Base-by-base conservation (phyloP, 2,888 invertebrate species). In the Trilocha varians region DNA sequence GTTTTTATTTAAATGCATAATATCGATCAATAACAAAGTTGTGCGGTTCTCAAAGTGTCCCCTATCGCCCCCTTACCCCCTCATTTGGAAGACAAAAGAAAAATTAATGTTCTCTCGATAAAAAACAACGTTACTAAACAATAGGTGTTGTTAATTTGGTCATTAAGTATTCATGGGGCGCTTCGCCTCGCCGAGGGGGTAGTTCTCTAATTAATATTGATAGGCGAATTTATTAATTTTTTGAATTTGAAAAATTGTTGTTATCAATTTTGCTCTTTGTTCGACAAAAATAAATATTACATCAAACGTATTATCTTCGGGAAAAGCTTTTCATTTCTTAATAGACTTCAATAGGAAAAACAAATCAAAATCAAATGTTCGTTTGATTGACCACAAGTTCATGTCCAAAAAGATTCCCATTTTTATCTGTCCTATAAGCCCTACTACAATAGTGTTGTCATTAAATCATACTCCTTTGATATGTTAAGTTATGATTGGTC, bases 101-200 rank as follows among this genome's bases (percentile, higher is more conserved):
- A 70, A 79, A 84, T 85, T 84, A 84, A 84, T 83, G 83, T 83
- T 83, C 73, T 63, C 62, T 73, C 73, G 59, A 70, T 69, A 75
- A 84, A 83, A 84, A 83, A 80, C 73, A 74, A 61, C 62, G 67
- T 55, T 57, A 61, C 70, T 66, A 75, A 76, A 85, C 85, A 85
- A 85, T 85, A 80, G 84, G 76, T 82, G 78, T 71, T 79, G 80
- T 85, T 85, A 85, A 85, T 85, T 83, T 76, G 69, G 75, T 85
- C 82, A 80, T 83, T 85, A 83, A 65, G 68, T 60, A 84, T 84
- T 82, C 83, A 78, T 76, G 71, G 84, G 79, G 80, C 62, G 75
- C 25, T 63, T 54, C 48, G 41, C 48, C 46, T 55, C 54, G 48
- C 47, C 40, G 36, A 34, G 45, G 54, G 45, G 59, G 55, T 57